phyloP scores from a whole-genome alignment of 1,140 invertebrate species.

The Leptinotarsa undecemlineata region DNA sequence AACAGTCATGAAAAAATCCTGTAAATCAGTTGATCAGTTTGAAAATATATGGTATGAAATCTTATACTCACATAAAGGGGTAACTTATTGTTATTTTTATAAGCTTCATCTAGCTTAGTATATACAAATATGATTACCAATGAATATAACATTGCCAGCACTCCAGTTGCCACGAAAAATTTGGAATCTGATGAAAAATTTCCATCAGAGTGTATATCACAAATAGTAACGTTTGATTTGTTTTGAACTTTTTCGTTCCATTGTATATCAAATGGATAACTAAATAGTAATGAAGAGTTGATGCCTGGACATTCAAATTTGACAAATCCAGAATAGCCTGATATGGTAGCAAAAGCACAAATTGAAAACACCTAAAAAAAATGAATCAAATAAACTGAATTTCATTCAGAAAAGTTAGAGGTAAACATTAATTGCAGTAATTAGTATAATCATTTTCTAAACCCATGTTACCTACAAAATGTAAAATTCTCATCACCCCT shows the following conservation, averaged over 20 bases:
- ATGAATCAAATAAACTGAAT: slow-evolving; percentile 31
- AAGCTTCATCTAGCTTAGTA: slow-evolving; percentile 63
- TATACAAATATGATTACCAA: slow-evolving; percentile 64
- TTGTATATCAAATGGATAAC: slow-evolving; percentile 49
- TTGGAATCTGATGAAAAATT: slow-evolving; percentile 65
- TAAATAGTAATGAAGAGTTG: slow-evolving; percentile 35
- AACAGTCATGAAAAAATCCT: slow-evolving; percentile 68
- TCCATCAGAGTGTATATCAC: slow-evolving; percentile 45
- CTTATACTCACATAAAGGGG: slow-evolving; percentile 53
- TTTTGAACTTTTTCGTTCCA: background rate
- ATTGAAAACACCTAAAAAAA: slow-evolving; percentile 61
- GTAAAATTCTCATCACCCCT: slow-evolving; percentile 64
- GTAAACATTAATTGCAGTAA: slow-evolving; percentile 6
- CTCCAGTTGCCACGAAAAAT: slow-evolving; percentile 73
- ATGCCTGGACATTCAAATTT: slow-evolving; percentile 33
- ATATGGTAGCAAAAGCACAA: slow-evolving; percentile 63
- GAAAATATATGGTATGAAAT: background rate
- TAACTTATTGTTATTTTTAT: slow-evolving; percentile 61
- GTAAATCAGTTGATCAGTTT: slow-evolving; percentile 38
- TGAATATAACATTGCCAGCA: slow-evolving; percentile 67
- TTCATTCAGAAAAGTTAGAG: slow-evolving; percentile 20
- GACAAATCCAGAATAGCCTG: slow-evolving; percentile 54
- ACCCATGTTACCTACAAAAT: slow-evolving; percentile 56
- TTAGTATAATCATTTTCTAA: background rate
- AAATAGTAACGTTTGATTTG: slow-evolving; percentile 30